Evolutionary conservation across 2,113 vertebrate genomes (phyloP), one percentile per base, ranked within the genome.

Genomic region (Ageneiosus marmoratus): DNA sequence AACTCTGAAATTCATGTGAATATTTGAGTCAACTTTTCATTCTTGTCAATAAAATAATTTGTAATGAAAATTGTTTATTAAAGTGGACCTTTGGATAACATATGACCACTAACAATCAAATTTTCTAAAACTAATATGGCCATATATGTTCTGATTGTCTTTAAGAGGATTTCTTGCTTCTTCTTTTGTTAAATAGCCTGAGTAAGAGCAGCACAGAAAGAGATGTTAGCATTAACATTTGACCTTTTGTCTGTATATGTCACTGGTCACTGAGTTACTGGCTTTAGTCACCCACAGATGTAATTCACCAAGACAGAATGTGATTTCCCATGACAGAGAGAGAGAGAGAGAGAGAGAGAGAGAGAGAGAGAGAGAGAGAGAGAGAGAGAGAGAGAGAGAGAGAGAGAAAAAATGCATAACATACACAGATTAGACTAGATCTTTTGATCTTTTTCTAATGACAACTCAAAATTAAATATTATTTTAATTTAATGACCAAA

Each of bases 221-320:
- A 58, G 32, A 58, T 11, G 24, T 32, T 60, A 56, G 55, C 20
- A 41, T 41, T 58, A 41, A 62, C 44, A 22, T 29, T 62, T 60
- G 56, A 62, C 24, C 56, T 37, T 8, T 78, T 44, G n/a, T 3
- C 55, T 78, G 55, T 18, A 46, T 37, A 27, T 1, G 53, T 44
- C 75, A 53, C 27, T 12, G 58, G 27, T n/a, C 55, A 65, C 29
- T 34, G 29, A 65, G 29, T 18, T 34, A 34, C 16, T 34, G 29
- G 62, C 62, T 22, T 41, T 67, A 67, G 32, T 11, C 34, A 11
- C 18, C 16, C 32, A 41, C 29, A 41, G 37, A 60, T 46, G 24
- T 78, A 60, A 78, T 78, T 60, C 76, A 27, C 5, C 18, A 1
- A 78, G 76, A 78, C 76, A 78, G 55, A 44, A 58, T 22, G 51